These are phyloP conservation scores for Macrostomum cliftonense DNA, from an alignment of 2,888 invertebrate species.

Conservation along the genomic window DNA sequence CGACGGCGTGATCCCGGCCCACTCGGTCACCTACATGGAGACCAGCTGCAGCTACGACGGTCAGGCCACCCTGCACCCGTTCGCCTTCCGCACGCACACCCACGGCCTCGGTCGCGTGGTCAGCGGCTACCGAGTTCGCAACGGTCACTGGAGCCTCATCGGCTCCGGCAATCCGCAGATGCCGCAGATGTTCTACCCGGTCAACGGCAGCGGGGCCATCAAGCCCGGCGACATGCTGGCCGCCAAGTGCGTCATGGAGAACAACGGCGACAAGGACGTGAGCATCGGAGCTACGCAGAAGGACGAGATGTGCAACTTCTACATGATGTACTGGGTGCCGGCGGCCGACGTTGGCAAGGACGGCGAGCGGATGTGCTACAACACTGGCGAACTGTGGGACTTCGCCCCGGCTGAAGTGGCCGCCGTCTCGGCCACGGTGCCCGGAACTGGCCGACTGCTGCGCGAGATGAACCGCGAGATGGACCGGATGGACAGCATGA, in stretches of 20 bases:
- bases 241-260: conserved; percentile 76
- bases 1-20: too few species aligned
- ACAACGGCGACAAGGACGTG: conserved; percentile 47
- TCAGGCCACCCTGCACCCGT: conserved; percentile 6
- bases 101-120: conserved; percentile 6
- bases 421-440: too few species aligned
- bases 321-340: conserved; percentile 77
- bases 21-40: conserved; percentile 3
- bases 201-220: too few species aligned
- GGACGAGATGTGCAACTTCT: conserved; percentile 89
- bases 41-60: conserved; percentile 4
- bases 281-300: conserved; percentile 59
- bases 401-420: too few species aligned
- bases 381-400: too few species aligned
- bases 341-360: conserved; percentile 12
- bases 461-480: too few species aligned
- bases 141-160: conserved; percentile 8
- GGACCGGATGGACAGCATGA: too few species aligned
- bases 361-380: too few species aligned
- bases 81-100: conserved; percentile 10
- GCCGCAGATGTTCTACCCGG: conserved; percentile 3
- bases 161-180: conserved; percentile 8
- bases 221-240: conserved; percentile 42
- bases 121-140: conserved; percentile 8
- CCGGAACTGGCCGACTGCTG: too few species aligned